Conservation (phyloP, 2,797 vertebrate genomes). For the Cyclura pinguis region DNA sequence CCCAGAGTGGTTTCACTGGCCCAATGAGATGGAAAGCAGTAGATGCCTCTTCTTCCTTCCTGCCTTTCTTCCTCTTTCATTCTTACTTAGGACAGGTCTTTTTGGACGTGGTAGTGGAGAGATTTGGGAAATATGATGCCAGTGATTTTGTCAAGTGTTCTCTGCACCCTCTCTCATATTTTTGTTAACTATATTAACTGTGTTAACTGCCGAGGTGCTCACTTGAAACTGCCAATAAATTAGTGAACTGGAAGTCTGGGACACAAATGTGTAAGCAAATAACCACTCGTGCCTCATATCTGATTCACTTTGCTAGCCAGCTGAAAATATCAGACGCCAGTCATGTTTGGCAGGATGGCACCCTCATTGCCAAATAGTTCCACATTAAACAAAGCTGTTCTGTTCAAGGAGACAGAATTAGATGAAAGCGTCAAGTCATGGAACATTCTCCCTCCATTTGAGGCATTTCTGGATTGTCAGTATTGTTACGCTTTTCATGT, state of each 20-base stretch:
- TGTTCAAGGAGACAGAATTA: conserved; percentile 19
- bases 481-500: neutral
- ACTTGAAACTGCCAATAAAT: neutral
- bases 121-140: neutral
- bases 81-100: neutral
- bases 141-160: neutral
- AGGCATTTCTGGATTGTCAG: neutral
- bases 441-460: neutral
- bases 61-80: too few relatives aligned
- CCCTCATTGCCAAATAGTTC: conserved; percentile 12
- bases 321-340: neutral
- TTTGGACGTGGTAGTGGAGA: neutral
- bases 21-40: too few relatives aligned
- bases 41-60: too few relatives aligned
- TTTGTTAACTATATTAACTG: neutral
- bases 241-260: neutral
- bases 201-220: neutral
- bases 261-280: neutral
- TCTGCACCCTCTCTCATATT: neutral
- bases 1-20: too few relatives aligned
- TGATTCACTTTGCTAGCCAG: neutral
- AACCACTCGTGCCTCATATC: neutral
- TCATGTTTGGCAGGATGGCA: conserved; percentile 1
- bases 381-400: conserved; percentile 33
- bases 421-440: neutral